Evolutionary conservation across 2,797 vertebrate species (phyloP).

Genomic region (Cephalopachus bancanus): DNA sequence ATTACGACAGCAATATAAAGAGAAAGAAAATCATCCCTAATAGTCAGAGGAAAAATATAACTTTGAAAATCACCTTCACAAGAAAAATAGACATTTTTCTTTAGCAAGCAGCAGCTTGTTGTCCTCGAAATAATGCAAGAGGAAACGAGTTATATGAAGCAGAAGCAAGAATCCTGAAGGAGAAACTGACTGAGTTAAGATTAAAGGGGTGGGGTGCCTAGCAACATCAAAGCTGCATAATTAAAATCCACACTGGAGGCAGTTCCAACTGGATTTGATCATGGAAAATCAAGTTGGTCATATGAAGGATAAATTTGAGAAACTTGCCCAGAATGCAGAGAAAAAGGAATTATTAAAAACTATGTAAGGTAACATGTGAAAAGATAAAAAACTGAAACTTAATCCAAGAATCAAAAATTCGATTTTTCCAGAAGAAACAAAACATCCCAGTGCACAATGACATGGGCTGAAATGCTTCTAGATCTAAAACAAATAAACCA

Average conservation of each 20-base stretch:
- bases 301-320: slow-evolving; percentile 43
- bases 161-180: slow-evolving; percentile 67
- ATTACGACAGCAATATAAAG: slow-evolving; percentile 50
- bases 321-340: slow-evolving; percentile 7
- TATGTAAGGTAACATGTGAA: not conserved
- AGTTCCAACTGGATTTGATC: slow-evolving; percentile 66
- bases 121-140: slow-evolving; percentile 78
- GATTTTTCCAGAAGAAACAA: slow-evolving; percentile 43
- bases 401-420: slow-evolving; percentile 1
- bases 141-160: slow-evolving; percentile 77
- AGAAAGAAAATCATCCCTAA: slow-evolving; percentile 65
- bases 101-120: slow-evolving; percentile 76
- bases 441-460: not conserved
- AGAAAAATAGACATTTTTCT: slow-evolving; percentile 69
- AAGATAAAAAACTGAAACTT: not conserved
- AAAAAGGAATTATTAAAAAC: slow-evolving; percentile 45
- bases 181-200: slow-evolving; percentile 69
- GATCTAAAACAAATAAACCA: not conserved
- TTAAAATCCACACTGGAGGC: slow-evolving; percentile 75
- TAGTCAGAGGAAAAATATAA: slow-evolving; percentile 58
- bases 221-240: slow-evolving; percentile 62
- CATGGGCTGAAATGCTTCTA: not conserved
- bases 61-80: slow-evolving; percentile 71
- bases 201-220: slow-evolving; percentile 13
- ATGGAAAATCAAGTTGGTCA: slow-evolving; percentile 64